phyloP scores from a whole-genome alignment of 2,113 vertebrate genomes.

The Gallinago media region DNA sequence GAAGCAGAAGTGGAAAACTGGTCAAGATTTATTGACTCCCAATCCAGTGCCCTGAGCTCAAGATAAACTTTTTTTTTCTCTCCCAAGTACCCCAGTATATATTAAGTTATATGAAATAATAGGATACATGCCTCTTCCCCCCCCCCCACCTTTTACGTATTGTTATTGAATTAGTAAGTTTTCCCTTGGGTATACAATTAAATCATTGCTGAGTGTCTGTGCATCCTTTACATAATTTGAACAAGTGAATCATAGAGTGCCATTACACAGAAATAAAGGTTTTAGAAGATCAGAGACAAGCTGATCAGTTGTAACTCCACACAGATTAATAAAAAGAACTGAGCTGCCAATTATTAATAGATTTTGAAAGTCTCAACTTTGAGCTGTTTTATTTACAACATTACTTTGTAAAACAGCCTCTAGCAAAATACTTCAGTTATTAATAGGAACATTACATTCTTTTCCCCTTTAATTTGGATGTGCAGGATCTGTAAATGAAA shows the following conservation, averaged over 20 bases:
- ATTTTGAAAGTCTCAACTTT: constrained; percentile 29
- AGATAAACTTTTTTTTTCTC: not conserved
- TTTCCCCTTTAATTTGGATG: constrained; percentile 63
- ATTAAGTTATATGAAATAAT: not conserved
- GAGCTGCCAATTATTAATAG: constrained; percentile 27
- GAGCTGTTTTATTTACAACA: constrained; percentile 59
- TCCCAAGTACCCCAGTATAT: not conserved
- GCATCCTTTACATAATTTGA: not conserved
- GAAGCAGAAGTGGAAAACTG: not conserved
- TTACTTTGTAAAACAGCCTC: constrained; percentile 37
- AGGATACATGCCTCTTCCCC: not conserved
- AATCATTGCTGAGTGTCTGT: not conserved
- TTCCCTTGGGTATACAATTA: not conserved
- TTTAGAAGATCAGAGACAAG: not conserved
- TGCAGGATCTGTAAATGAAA: constrained; percentile 63
- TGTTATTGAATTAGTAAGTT: not conserved
- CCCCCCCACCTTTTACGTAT: accelerated
- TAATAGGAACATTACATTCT: constrained; percentile 64
- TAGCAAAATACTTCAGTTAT: constrained; percentile 58
- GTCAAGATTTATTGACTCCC: not conserved
- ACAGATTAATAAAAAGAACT: constrained; percentile 11
- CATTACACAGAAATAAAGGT: not conserved
- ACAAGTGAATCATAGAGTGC: not conserved
- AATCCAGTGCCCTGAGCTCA: not conserved
- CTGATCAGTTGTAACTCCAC: not conserved